Conservation (phyloP, 2,888 invertebrate genomes). For the Drosophila mettleri region DNA sequence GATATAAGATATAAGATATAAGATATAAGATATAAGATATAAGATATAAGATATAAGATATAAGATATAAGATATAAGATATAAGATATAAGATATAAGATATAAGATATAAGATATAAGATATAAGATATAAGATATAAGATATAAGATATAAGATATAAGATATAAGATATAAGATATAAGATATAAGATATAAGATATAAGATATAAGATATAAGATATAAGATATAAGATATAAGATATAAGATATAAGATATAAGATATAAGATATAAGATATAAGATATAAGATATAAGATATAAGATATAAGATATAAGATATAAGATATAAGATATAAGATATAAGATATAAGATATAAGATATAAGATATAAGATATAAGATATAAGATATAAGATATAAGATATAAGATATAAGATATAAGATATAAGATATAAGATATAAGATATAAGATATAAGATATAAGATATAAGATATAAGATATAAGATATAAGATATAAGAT, state of each 20-base stretch:
- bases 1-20: conserved; percentile 8
- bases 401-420: conserved; percentile 8
- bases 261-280: conserved; percentile 7
- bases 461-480: conserved; percentile 8
- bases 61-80: conserved; percentile 9
- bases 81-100: conserved; percentile 9
- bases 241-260: conserved; percentile 7
- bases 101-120: conserved; percentile 9
- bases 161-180: conserved; percentile 9
- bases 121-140: conserved; percentile 9
- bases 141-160: conserved; percentile 9
- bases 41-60: conserved; percentile 9
- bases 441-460: conserved; percentile 7
- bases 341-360: conserved; percentile 9
- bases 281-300: conserved; percentile 6
- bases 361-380: conserved; percentile 9
- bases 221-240: conserved; percentile 6
- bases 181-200: conserved; percentile 7
- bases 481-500: conserved; percentile 9
- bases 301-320: conserved; percentile 7
- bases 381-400: conserved; percentile 8
- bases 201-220: conserved; percentile 6
- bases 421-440: conserved; percentile 7
- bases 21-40: conserved; percentile 9
- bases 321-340: conserved; percentile 8